A percentile compares a stretch with the other conserved stretches of the same genome.
Evolutionary conservation across 2,113 vertebrate species (phyloP).

Genomic region (Pipra filicauda): DNA sequence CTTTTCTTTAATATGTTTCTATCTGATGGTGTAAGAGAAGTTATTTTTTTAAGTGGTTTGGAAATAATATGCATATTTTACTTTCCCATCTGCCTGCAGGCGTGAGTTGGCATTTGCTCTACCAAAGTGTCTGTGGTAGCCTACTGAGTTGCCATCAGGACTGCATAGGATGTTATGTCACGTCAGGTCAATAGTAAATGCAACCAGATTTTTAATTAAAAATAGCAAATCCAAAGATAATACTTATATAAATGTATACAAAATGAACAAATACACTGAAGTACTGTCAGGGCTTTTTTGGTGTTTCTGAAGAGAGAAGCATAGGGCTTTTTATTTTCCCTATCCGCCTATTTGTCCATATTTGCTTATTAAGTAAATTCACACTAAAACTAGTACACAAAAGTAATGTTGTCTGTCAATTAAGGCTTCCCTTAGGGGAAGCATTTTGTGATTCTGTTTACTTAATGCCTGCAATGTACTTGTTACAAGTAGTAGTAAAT

Average conservation of each 20-base stretch:
- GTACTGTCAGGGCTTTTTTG: not conserved
- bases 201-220: constrained; percentile 50
- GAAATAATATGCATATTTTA: constrained; percentile 34
- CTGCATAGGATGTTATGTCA: constrained; percentile 9
- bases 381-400: not conserved
- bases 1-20: constrained; percentile 19
- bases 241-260: not conserved
- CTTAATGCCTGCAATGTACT: not conserved
- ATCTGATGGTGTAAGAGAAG: not conserved
- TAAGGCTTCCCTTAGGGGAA: not conserved
- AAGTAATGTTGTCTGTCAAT: not conserved
- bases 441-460: not conserved
- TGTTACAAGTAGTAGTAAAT: not conserved
- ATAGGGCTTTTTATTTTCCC: not conserved
- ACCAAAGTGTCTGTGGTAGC: not conserved
- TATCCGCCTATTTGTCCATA: not conserved
- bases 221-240: not conserved
- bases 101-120: constrained; percentile 39
- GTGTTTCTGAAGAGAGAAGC: not conserved
- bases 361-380: not conserved
- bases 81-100: constrained; percentile 46
- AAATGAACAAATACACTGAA: not conserved
- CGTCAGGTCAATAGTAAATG: not conserved
- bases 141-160: constrained; percentile 56
- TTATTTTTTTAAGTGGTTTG: constrained; percentile 19